These are phyloP conservation scores for Erebia palarica DNA, from an alignment of 2,888 invertebrate genomes.

Conservation along the genomic window DNA sequence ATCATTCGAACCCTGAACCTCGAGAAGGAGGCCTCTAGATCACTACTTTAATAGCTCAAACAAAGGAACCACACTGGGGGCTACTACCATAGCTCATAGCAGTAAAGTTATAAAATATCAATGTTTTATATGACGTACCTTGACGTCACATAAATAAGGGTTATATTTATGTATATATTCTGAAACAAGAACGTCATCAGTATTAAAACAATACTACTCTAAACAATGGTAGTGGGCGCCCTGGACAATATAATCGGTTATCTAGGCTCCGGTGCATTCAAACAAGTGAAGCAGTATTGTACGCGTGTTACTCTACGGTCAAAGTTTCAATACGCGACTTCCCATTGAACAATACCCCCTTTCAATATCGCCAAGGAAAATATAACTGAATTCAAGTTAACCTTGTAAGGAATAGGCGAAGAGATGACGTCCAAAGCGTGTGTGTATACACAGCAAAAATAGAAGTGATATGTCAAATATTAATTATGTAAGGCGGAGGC, in stretches of 20 bases:
- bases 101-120: no score
- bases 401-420: constrained; percentile 36
- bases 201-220: no score
- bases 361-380: constrained; percentile 45
- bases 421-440: not conserved
- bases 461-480: not conserved
- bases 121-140: no score
- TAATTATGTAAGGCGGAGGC: not conserved
- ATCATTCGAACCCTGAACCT: no score
- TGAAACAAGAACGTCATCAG: no score
- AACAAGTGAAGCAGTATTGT: constrained; percentile 37
- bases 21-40: no score
- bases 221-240: constrained; percentile 20
- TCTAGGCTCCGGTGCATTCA: constrained; percentile 38
- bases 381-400: constrained; percentile 41
- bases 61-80: no score
- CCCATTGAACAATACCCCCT: constrained; percentile 40
- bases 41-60: no score
- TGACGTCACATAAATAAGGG: no score
- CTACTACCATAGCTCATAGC: no score
- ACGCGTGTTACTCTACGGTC: constrained; percentile 26
- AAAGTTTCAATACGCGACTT: constrained; percentile 37
- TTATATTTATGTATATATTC: no score
- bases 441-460: not conserved
- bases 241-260: constrained; percentile 34